Evolutionary conservation across 1,140 invertebrate species (phyloP), one percentile per base, ranked within the genome.

Genomic region (Lordiphosa stackelbergi): DNA sequence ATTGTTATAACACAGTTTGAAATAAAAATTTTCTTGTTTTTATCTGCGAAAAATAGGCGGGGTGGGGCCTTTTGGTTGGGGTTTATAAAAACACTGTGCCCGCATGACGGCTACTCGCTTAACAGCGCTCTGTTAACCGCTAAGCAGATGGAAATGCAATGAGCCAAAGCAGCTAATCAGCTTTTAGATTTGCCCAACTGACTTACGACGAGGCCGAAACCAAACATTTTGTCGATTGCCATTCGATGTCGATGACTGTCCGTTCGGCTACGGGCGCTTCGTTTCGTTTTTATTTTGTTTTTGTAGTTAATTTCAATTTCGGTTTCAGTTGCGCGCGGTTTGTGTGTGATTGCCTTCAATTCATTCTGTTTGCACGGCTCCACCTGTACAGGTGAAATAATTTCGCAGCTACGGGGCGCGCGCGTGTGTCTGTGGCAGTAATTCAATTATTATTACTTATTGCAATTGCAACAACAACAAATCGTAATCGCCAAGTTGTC

Each of bases 301-400:
- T 54, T 56, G 57, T 62, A 38, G 45, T 68, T 55, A 59, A 58
- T 68, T 68, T 68, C 64, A 60, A 55, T 59, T 56, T 28, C 61
- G 53, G 61, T 69, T 69, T 69, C 51, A 47, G 62, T 16, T 46
- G 53, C 62, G 45, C 35, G 36, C 35, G 37, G 40, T 43, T 19
- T 51, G 35, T 47, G 55, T 73, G 58, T 61, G 58, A 69, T 73
- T 79, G 65, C 28, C 79, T 68, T 68, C 57, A 58, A 81, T 73
- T 81, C 77, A 81, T 81, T 81, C 73, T 72, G 72, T 66, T 57
- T 52, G 73, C 68, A 69, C 57, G 38, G 78, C 77, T 81, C 65
- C 69, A 81, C 77, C 77, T 81, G 77, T 72, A 66, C 77, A 81
- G 77, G 73, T 81, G 75, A 77, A 71, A 55, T 43, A 56, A 52